These are phyloP conservation scores for Palaemon carinicauda DNA, from an alignment of 1,140 invertebrate species.

Conservation along the genomic window DNA sequence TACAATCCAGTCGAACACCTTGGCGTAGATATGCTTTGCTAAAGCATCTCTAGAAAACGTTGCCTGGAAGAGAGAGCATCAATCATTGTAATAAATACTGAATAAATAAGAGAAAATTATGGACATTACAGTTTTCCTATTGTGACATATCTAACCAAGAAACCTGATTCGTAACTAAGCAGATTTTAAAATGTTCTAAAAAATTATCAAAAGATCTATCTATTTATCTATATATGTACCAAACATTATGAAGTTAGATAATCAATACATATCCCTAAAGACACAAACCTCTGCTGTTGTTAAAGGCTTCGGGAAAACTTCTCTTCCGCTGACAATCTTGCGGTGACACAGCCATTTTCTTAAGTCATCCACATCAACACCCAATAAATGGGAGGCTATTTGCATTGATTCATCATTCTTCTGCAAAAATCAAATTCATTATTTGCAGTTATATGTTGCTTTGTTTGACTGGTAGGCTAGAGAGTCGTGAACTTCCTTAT, in stretches of 20 bases:
- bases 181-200: no score
- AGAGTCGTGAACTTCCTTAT: no score
- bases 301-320: slow-evolving; percentile 87
- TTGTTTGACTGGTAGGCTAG: no score
- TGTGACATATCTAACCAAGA: not conserved
- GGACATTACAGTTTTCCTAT: not conserved
- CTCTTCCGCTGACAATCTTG: slow-evolving; percentile 84
- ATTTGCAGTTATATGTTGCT: no score
- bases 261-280: not conserved
- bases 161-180: no score
- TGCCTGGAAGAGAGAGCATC: slow-evolving; percentile 69
- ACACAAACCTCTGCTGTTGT: slow-evolving; percentile 68
- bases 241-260: not conserved
- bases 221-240: not conserved
- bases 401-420: slow-evolving; percentile 65
- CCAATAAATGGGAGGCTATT: slow-evolving; percentile 77
- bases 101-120: slow-evolving; percentile 3
- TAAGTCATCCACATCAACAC: slow-evolving; percentile 78
- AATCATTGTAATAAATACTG: not conserved
- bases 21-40: slow-evolving; percentile 94
- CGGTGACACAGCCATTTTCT: slow-evolving; percentile 88
- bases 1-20: slow-evolving; percentile 95
- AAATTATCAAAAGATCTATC: no score
- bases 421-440: slow-evolving; percentile 35
- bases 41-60: slow-evolving; percentile 87